A percentile compares a stretch with the other conserved stretches of the same genome.
phyloP scores from a whole-genome alignment of 2,888 invertebrate genomes.

The Invenusta paracnida region DNA sequence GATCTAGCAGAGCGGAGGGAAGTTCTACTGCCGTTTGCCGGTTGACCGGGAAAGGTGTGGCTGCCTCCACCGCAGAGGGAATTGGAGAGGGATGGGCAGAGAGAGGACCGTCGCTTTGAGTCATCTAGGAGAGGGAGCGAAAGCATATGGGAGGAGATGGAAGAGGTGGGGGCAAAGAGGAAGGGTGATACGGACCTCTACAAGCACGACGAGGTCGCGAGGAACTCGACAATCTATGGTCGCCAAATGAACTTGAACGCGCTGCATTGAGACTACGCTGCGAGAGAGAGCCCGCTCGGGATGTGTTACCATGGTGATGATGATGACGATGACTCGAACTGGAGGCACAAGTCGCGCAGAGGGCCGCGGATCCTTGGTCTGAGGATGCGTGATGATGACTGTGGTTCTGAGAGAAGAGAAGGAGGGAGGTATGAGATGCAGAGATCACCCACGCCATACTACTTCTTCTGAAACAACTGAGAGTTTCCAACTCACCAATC shows the following conservation, averaged over 20 bases:
- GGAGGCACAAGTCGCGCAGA: too few species aligned
- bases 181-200: too few species aligned
- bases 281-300: neutral
- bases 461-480: neutral
- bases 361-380: too few species aligned
- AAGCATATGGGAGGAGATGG: too few species aligned
- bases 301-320: too few species aligned
- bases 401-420: neutral
- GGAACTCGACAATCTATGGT: too few species aligned
- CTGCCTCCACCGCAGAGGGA: neutral
- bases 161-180: too few species aligned
- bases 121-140: too few species aligned
- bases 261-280: neutral
- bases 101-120: neutral
- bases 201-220: too few species aligned
- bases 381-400: too few species aligned
- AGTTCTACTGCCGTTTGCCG: neutral
- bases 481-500: too few species aligned
- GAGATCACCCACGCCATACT: neutral
- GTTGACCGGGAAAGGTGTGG: neutral
- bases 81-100: neutral
- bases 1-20: neutral
- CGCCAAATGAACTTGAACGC: neutral
- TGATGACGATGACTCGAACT: too few species aligned
- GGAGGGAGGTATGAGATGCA: neutral